Conservation (phyloP, 2,113 vertebrate species). For the Dascyllus trimaculatus region DNA sequence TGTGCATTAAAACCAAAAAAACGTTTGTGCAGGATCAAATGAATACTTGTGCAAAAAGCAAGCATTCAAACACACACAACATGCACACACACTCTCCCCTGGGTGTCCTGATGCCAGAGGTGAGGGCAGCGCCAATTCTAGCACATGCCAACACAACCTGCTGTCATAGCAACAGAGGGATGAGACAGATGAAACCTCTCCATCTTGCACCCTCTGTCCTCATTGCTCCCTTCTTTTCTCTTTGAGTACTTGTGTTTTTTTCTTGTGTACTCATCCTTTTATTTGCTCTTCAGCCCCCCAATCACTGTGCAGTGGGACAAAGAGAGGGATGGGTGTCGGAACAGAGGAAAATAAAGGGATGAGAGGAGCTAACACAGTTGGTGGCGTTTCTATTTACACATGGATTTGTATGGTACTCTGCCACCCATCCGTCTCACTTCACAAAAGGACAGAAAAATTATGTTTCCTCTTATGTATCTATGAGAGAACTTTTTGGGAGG, state of each 20-base stretch:
- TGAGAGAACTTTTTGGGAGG: constrained; percentile 4
- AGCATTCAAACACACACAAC: not conserved
- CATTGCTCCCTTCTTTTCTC: constrained; percentile 8
- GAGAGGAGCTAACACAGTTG: constrained; percentile 9
- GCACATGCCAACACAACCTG: constrained; percentile 84
- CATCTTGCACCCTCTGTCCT: constrained; percentile 40
- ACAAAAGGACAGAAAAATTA: constrained; percentile 25
- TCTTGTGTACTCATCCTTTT: constrained; percentile 4
- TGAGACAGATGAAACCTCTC: constrained; percentile 75
- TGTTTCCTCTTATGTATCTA: constrained; percentile 23
- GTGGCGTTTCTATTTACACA: constrained; percentile 21
- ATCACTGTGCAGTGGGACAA: not conserved
- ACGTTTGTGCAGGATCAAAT: not conserved
- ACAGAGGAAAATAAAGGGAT: constrained; percentile 2
- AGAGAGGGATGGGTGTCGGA: constrained; percentile 16
- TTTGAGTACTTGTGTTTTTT: constrained; percentile 13
- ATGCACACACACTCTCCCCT: constrained; percentile 63
- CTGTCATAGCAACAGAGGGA: constrained; percentile 85
- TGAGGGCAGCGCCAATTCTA: constrained; percentile 81
- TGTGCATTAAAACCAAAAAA: not conserved
- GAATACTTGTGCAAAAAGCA: constrained; percentile 3
- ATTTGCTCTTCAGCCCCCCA: not conserved
- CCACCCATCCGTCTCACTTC: not conserved
- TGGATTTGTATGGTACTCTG: not conserved
- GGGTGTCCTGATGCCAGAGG: constrained; percentile 82